Conservation (phyloP, 2,888 invertebrate genomes). For the Nasonovia ribisnigri region DNA sequence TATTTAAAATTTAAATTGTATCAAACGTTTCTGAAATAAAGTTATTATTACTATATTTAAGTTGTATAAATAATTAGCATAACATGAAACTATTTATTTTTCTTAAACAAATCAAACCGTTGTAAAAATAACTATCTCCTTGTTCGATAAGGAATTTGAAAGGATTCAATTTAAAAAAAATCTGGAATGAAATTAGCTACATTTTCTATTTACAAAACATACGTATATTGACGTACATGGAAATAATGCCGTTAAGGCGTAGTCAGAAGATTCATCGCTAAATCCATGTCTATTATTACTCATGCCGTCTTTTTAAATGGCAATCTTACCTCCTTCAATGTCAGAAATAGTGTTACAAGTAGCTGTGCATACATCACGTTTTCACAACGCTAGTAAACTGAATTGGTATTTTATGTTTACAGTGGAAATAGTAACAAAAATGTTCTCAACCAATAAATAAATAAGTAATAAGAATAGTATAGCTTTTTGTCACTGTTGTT, state of each 20-base stretch:
- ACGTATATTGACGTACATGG: background rate
- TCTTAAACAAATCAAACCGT: background rate
- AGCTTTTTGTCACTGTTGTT: background rate
- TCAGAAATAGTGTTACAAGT: conserved; percentile 42
- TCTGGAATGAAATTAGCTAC: background rate
- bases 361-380: background rate
- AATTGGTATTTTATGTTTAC: background rate
- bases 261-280: background rate
- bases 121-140: background rate
- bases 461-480: background rate
- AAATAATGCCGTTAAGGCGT: background rate
- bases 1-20: too few species aligned
- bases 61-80: background rate
- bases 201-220: background rate
- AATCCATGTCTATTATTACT: conserved; percentile 30
- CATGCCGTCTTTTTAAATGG: conserved; percentile 37
- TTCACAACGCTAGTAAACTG: background rate
- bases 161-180: background rate
- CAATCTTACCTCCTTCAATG: conserved; percentile 41
- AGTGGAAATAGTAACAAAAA: conserved; percentile 12
- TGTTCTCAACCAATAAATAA: conserved; percentile 20
- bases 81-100: background rate
- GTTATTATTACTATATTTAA: too few species aligned
- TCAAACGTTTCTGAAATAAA: too few species aligned
- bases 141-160: background rate